Percentiles rank a stretch among this genome's conserved stretches.
phyloP scores from a whole-genome alignment of 2,797 vertebrate genomes.

The Poecilia velifera region DNA sequence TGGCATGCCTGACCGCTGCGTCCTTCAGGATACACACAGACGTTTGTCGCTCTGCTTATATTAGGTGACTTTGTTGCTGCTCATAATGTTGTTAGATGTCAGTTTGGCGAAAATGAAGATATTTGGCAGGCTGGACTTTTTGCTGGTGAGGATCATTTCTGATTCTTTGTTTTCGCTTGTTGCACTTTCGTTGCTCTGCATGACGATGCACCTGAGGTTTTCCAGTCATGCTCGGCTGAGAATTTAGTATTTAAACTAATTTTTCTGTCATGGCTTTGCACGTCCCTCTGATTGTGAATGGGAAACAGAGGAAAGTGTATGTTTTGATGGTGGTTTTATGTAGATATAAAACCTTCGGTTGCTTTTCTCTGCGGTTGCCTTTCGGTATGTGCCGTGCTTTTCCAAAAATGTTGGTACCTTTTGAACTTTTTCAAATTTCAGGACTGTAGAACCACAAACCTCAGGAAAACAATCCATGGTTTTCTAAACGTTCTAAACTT shows the following conservation, averaged over 20 bases:
- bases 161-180: neutral
- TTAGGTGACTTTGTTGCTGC: neutral
- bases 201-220: neutral
- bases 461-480: neutral
- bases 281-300: neutral
- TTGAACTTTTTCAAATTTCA: neutral
- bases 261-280: neutral
- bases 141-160: slow-evolving; percentile 79
- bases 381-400: neutral
- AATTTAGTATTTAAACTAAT: neutral
- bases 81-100: slow-evolving; percentile 71
- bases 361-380: neutral
- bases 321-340: neutral
- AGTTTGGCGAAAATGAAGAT: slow-evolving; percentile 83
- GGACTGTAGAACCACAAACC: neutral
- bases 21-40: neutral
- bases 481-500: neutral
- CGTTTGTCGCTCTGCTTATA: slow-evolving; percentile 2
- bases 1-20: neutral
- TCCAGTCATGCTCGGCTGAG: neutral
- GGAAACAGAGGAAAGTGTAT: neutral
- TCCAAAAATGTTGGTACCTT: neutral
- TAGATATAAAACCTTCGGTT: neutral
- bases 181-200: neutral
- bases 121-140: slow-evolving; percentile 80